These are phyloP conservation scores for Heliconius erato DNA, from an alignment of 2,888 invertebrate genomes.

Conservation along the genomic window DNA sequence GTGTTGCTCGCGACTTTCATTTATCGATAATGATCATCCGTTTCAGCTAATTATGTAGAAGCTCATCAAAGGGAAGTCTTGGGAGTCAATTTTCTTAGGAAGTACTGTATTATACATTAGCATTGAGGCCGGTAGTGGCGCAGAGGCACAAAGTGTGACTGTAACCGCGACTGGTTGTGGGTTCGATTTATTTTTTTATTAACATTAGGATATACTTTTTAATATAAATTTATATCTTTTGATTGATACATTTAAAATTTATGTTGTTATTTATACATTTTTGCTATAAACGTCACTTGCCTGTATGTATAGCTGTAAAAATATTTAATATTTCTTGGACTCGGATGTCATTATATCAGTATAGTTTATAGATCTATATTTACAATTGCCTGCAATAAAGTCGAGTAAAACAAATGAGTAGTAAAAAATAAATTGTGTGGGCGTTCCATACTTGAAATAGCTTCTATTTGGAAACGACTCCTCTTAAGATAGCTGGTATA, in stretches of 20 bases:
- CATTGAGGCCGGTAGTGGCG: no score
- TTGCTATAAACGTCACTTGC: not conserved
- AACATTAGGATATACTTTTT: no score
- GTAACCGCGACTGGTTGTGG: no score
- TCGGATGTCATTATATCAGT: conserved; percentile 22
- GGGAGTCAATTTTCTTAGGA: not conserved
- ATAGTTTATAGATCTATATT: conserved; percentile 28
- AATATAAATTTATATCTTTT: not conserved
- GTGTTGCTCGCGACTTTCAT: conserved; percentile 23
- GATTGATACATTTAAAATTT: not conserved
- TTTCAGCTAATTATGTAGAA: not conserved
- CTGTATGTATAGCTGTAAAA: not conserved
- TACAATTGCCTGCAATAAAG: conserved; percentile 36
- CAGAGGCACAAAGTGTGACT: no score
- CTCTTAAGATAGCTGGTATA: conserved; percentile 21
- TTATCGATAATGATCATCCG: not conserved
- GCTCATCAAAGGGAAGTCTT: not conserved
- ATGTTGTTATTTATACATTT: not conserved
- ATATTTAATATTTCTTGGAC: not conserved
- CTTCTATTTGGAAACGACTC: conserved; percentile 30
- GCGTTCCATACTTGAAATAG: conserved; percentile 37
- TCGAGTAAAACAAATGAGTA: conserved; percentile 27
- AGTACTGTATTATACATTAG: not conserved
- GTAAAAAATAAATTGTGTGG: conserved; percentile 28
- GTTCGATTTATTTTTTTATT: no score